These are phyloP conservation scores for Graptemys geographica DNA, from an alignment of 2,797 vertebrate species.

Conservation along the genomic window DNA sequence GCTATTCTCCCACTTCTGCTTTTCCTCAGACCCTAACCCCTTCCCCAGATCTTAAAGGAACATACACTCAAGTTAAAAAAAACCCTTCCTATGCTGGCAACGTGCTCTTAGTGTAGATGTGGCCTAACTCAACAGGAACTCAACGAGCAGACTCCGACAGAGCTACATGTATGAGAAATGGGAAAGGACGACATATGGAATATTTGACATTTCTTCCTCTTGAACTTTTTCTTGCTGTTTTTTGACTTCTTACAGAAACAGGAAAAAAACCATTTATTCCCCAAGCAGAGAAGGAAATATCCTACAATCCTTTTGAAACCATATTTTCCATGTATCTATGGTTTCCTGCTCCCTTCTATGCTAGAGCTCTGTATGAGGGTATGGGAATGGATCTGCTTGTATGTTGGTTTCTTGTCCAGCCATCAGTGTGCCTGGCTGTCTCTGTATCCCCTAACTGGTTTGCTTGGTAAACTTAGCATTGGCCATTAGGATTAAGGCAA, in stretches of 20 bases:
- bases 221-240: neutral
- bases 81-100: neutral
- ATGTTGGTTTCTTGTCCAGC: neutral
- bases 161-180: neutral
- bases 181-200: neutral
- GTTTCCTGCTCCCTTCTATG: neutral
- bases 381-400: neutral
- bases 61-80: neutral
- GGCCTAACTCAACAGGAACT: neutral
- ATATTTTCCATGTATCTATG: slow-evolving; percentile 44
- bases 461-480: neutral
- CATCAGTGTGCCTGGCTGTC: neutral
- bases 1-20: slow-evolving; percentile 80
- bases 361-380: neutral
- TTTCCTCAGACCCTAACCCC: neutral
- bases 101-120: neutral
- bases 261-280: slow-evolving; percentile 43
- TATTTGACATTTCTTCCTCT: neutral
- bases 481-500: neutral
- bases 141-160: neutral
- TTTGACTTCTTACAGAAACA: slow-evolving; percentile 55
- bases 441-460: neutral
- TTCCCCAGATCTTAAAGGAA: slow-evolving; percentile 43
- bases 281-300: neutral
- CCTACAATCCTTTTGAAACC: slow-evolving; percentile 23